Conservation (phyloP, 2,888 invertebrate genomes). For the Polyommatus iphigenia region DNA sequence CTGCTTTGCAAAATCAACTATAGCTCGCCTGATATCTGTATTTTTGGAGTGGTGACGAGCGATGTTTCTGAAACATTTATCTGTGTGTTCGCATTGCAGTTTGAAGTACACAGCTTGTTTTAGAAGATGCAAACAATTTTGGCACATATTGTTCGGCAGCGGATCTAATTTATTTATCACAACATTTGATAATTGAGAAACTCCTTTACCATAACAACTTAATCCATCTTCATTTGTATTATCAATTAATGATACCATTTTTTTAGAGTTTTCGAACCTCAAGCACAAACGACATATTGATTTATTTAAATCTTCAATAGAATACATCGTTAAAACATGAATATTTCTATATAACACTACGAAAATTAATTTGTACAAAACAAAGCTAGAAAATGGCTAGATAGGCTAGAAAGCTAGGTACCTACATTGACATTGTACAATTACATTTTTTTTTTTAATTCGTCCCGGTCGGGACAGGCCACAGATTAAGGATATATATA, state of each 20-base stretch:
- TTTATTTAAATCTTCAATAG: conserved; percentile 53
- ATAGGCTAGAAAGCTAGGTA: neutral
- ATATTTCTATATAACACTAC: neutral
- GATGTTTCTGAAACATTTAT: conserved; percentile 45
- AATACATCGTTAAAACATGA: conserved; percentile 26
- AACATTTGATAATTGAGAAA: conserved; percentile 55
- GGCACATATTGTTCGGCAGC: conserved; percentile 60
- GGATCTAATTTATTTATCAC: conserved; percentile 51
- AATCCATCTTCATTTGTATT: conserved; percentile 50
- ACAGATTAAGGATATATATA: no score
- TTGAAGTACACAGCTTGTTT: conserved; percentile 64
- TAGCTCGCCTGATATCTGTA: conserved; percentile 46
- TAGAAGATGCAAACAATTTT: conserved; percentile 56
- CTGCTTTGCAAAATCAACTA: conserved; percentile 54
- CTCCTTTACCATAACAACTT: conserved; percentile 58
- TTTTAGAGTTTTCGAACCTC: conserved; percentile 47
- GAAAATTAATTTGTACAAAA: neutral
- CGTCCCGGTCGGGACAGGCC: no score
- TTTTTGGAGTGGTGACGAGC: conserved; percentile 32
- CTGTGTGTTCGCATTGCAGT: conserved; percentile 58
- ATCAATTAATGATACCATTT: conserved; percentile 59
- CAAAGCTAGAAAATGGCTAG: neutral
- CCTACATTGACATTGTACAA: no score
- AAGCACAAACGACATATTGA: conserved; percentile 65
- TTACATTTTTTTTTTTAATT: no score